Percentiles rank a stretch among this genome's conserved stretches.
phyloP scores from a whole-genome alignment of 1,140 invertebrate genomes.

The Leptopilina boulardi region DNA sequence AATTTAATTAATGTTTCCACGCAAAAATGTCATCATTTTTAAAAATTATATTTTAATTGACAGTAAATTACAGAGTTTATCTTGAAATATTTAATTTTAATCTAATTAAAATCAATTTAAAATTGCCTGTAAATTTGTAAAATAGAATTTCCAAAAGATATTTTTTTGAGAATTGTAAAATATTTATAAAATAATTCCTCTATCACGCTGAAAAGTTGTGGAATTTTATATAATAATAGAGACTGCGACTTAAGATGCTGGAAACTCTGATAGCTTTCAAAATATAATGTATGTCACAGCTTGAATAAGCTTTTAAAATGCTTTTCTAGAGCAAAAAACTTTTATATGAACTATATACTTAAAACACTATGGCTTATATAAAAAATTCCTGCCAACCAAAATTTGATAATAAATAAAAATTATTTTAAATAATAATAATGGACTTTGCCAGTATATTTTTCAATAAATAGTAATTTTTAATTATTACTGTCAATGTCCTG shows the following conservation, averaged over 20 bases:
- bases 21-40: background rate
- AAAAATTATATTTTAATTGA: background rate
- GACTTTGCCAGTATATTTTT: no score
- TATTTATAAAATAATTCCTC: background rate
- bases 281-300: background rate
- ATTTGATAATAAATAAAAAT: no score
- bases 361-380: no score
- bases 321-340: background rate
- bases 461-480: no score
- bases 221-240: background rate
- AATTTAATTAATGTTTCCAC: background rate
- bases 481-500: background rate
- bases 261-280: background rate
- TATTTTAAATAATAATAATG: no score
- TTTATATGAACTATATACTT: background rate
- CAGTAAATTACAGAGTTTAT: no score
- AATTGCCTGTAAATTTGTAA: no score
- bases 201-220: background rate
- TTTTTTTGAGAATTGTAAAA: no score
- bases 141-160: no score
- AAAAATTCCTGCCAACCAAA: no score
- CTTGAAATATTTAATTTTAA: no score
- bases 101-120: no score
- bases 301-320: conserved; percentile 1
- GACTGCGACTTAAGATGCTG: background rate